Conservation (phyloP, 1,140 invertebrate species). For the Drosophila aff. region DNA sequence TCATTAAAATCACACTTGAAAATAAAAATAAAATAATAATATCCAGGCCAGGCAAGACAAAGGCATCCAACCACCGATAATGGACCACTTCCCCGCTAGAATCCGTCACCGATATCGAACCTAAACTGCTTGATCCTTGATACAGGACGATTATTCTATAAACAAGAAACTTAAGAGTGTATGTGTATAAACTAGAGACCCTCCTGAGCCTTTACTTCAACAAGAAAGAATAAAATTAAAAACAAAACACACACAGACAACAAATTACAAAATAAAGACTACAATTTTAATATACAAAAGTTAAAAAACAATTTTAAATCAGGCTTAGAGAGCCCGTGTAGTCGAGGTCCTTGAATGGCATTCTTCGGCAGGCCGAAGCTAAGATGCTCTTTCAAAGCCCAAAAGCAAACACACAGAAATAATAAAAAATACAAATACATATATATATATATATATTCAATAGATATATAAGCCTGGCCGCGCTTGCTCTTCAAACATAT, state of each 20-base stretch:
- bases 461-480: constrained; percentile 34
- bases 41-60: constrained; percentile 27
- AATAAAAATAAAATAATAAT: not conserved
- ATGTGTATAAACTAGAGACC: constrained; percentile 35
- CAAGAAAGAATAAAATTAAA: not conserved
- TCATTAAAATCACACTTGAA: not conserved
- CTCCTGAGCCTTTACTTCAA: constrained; percentile 52
- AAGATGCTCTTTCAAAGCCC: constrained; percentile 53
- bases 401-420: constrained; percentile 14
- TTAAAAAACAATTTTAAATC: constrained; percentile 29
- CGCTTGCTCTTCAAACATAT: constrained; percentile 26
- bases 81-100: constrained; percentile 42
- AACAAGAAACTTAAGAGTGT: constrained; percentile 15
- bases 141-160: constrained; percentile 6
- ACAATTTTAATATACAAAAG: constrained; percentile 51
- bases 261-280: constrained; percentile 51
- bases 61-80: constrained; percentile 54
- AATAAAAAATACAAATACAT: constrained; percentile 25
- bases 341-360: constrained; percentile 41
- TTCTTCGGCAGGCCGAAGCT: constrained; percentile 75
- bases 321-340: not conserved
- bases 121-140: constrained; percentile 23
- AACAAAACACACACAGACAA: not conserved
- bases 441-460: constrained; percentile 21
- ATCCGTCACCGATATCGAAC: constrained; percentile 9